phyloP scores from a whole-genome alignment of 2,797 vertebrate genomes.

The Distichodus sexfasciatus region DNA sequence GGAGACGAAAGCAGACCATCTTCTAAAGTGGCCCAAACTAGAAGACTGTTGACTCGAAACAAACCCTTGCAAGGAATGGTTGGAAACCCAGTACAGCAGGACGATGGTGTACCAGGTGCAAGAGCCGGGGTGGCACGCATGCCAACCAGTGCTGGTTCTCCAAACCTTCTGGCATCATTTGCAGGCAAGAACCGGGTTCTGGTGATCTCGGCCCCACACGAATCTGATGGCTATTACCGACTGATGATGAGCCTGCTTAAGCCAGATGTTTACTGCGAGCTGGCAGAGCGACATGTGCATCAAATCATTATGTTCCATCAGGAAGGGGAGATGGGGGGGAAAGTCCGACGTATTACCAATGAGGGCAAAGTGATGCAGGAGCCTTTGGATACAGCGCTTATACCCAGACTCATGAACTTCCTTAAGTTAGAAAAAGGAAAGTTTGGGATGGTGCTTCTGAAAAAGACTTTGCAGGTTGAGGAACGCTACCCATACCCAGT shows the following conservation, averaged over 20 bases:
- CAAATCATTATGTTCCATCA: conserved; percentile 94
- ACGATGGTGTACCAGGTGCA: conserved; percentile 73
- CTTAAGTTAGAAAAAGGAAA: conserved; percentile 96
- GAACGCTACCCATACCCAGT: conserved; percentile 97
- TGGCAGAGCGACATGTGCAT: conserved; percentile 92
- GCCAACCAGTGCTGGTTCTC: conserved; percentile 81
- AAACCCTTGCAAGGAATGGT: conserved; percentile 53
- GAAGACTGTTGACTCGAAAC: conserved; percentile 48
- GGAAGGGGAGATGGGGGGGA: conserved; percentile 87
- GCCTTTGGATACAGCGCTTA: conserved; percentile 82
- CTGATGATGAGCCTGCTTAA: conserved; percentile 97
- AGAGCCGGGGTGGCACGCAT: conserved; percentile 76
- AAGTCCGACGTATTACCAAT: conserved; percentile 85
- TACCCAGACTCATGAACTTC: conserved; percentile 92
- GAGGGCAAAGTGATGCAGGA: conserved; percentile 92
- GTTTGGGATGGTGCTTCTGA: conserved; percentile 95
- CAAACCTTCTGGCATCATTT: conserved; percentile 89
- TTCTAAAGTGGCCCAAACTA: conserved; percentile 39
- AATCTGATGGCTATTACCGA: conserved; percentile 93
- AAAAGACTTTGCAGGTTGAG: conserved; percentile 94
- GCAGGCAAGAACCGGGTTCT: conserved; percentile 92
- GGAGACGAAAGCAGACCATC: conserved; percentile 52
- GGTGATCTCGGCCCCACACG: conserved; percentile 91
- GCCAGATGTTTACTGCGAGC: conserved; percentile 91
- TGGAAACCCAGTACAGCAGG: conserved; percentile 59